Base-by-base conservation (phyloP, 2,113 vertebrate species). In the Alaudala cheleensis region DNA sequence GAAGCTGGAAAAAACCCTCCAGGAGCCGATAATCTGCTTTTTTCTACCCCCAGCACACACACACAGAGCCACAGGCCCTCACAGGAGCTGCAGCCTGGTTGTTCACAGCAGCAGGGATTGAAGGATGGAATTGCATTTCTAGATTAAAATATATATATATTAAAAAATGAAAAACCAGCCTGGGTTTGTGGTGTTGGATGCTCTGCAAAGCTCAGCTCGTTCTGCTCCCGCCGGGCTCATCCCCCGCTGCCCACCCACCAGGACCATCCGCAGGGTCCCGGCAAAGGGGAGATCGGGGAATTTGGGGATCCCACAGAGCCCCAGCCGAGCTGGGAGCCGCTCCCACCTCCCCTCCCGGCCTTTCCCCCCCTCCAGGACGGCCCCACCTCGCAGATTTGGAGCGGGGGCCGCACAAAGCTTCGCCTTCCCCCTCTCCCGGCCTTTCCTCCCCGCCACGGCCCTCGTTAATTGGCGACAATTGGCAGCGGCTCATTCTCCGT, bases 401-500 rank as follows among this genome's bases (percentile, higher is more conserved):
- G 88, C 62, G 8, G 31, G 11, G 62, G n/a, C n/a, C 39, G 5
- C 82, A 70, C 90, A 91, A 50, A 92, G 88, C 74, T 62, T 37
- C 44, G 31, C 94, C 47, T 31, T 26, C 70, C 71, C 20, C 21
- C 44, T 47, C 56, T 83, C 67, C 66, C 66, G 37, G 37, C 40
- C 50, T 16, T 33, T 83, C 86, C 69, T 79, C 84, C 61, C 40
- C 72, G 14, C 37, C 76, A 1, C 12, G 61, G 92, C 91, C 91
- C 92, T 81, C 58, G 50, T 93, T 95, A 95, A 96, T 93, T 71
- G 82, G 90, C 33, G 90, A 86, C 92, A 91, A 89, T 93, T 83
- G 89, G 79, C 64, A 87, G 95, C 14, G 73, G 79, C 26, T 88
- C 83, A 66, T 91, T 85, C 92, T 78, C 31, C 39, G 56, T 9